phyloP scores from a whole-genome alignment of 2,113 vertebrate species.

The Odontesthes bonariensis region DNA sequence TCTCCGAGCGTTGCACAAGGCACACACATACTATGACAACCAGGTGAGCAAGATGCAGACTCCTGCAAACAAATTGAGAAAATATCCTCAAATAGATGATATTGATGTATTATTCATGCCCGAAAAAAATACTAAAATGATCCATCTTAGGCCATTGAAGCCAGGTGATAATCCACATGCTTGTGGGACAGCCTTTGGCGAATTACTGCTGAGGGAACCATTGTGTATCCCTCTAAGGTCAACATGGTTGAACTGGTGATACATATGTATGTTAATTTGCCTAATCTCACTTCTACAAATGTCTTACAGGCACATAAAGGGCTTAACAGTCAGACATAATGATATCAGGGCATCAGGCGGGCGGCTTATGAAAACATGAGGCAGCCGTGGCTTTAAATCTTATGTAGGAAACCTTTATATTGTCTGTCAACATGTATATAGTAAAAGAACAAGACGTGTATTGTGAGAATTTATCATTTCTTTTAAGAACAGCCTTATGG shows the following conservation, averaged over 20 bases:
- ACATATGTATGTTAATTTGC: constrained; percentile 85
- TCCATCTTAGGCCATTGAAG: constrained; percentile 80
- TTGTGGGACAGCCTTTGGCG: constrained; percentile 68
- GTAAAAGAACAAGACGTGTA: constrained; percentile 21
- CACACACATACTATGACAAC: constrained; percentile 59
- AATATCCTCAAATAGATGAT: constrained; percentile 71
- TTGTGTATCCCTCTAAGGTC: constrained; percentile 79
- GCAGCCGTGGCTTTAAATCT: constrained; percentile 63
- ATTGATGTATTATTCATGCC: constrained; percentile 80
- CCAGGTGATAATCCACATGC: constrained; percentile 80
- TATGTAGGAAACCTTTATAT: constrained; percentile 41
- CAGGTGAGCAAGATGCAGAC: constrained; percentile 68
- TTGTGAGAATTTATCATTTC: neutral
- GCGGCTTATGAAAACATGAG: constrained; percentile 69
- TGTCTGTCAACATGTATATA: constrained; percentile 28
- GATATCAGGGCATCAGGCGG: constrained; percentile 79
- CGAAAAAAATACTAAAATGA: constrained; percentile 69
- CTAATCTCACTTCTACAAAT: constrained; percentile 84
- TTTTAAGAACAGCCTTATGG: neutral
- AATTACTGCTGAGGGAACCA: constrained; percentile 74
- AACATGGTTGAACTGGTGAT: constrained; percentile 79
- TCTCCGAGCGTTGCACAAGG: constrained; percentile 52
- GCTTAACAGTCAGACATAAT: constrained; percentile 80
- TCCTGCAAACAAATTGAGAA: constrained; percentile 73
- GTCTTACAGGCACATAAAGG: constrained; percentile 83